A percentile compares a stretch with the other conserved stretches of the same genome.
Conservation (phyloP, 2,888 invertebrate genomes). For the Eilema griseolum region DNA sequence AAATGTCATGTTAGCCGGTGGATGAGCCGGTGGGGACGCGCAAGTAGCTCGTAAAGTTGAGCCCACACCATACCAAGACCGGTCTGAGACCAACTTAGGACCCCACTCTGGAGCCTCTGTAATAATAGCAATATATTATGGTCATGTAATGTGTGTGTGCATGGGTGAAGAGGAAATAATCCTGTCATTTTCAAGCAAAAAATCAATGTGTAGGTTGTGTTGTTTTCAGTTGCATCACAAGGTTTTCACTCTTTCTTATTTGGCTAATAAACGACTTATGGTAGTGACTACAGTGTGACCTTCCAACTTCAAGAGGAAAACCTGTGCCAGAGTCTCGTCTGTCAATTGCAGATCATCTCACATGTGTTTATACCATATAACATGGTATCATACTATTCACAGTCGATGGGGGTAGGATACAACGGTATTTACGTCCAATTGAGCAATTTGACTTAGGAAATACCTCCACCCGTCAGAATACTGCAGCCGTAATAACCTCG, state of each 20-base stretch:
- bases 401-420: no score
- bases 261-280: no score
- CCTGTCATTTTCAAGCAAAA: background rate
- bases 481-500: no score
- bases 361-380: no score
- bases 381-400: no score
- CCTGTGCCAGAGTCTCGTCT: conserved; percentile 39
- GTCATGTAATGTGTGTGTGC: background rate
- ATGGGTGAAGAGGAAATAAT: background rate
- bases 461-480: no score
- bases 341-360: no score
- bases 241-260: background rate
- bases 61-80: conserved; percentile 90
- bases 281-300: no score
- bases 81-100: conserved; percentile 89
- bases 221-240: background rate
- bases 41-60: conserved; percentile 90
- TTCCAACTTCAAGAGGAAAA: conserved; percentile 16
- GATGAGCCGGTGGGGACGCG: conserved; percentile 89
- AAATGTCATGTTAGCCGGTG: conserved; percentile 91
- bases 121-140: conserved; percentile 43
- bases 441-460: no score
- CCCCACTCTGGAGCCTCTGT: conserved; percentile 90
- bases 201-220: background rate
- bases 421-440: no score